Evolutionary conservation across 1,140 invertebrate species (phyloP), one percentile per base, ranked within the genome.

Genomic region (Drosophila hydei): DNA sequence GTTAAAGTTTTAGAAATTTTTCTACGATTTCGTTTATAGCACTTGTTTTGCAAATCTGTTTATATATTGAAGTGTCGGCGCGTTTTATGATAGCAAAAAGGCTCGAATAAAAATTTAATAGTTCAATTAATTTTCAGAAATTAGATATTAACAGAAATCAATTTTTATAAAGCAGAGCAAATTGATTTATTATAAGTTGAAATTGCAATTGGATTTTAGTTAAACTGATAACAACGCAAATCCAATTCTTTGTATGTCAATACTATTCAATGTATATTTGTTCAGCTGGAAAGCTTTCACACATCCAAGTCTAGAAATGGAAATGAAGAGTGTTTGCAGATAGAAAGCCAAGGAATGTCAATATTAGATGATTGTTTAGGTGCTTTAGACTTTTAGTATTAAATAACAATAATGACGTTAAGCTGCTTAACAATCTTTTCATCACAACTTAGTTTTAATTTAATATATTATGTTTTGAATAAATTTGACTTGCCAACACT

Each of bases 101-200:
- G 45, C 30, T 50, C 55, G 64, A 30, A 58, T 60, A 59, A 30
- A 47, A 38, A 33, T 71, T 45, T 55, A 16, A 75, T 72, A 59
- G 67, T 71, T 75, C 25, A 71, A 64, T 59, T 48, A 38, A 38
- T 27, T 14, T n/a, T 36, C 18, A 42, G 12, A 42, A 51, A 52
- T 48, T 36, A 55, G 27, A 42, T 16, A 42, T 18, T 14, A 16
- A 42, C 0, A 5, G 2, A 16, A 42, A 36, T 36, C 3, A 36
- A 36, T 0, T 0, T 3, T 9, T 9, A 11, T 0, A 36, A 36
- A 36, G 12, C 33, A 36, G 33, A 42, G 0, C n/a, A 16, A 40
- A 16, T 16, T 14, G 11, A 33, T 11, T 2, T 33, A 12, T 12
- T 12, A 11, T 33, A 30, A 9, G 7, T 30, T 9, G 27, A 30